A percentile compares a stretch with the other conserved stretches of the same genome.
Evolutionary conservation across 2,888 invertebrate species (phyloP).

Genomic region (Cheilosia grossa): DNA sequence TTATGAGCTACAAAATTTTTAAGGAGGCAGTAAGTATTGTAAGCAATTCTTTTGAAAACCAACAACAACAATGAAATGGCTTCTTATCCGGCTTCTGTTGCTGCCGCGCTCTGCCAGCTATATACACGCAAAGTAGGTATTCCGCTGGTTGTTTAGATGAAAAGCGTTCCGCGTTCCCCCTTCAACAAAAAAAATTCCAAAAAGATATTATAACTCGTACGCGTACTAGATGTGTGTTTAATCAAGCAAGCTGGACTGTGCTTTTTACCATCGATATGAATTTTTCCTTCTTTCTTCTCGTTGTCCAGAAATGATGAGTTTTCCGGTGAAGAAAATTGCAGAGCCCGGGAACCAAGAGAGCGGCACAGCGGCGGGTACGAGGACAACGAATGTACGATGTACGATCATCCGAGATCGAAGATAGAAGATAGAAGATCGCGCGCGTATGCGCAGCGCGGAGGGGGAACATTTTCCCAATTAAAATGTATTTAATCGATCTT

Average conservation of each 20-base stretch:
- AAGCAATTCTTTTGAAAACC: conserved; percentile 66
- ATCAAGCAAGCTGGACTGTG: conserved; percentile 50
- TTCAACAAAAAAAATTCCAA: background rate
- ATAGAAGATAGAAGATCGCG: background rate
- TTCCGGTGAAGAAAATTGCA: conserved; percentile 52
- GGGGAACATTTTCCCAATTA: conserved; percentile 41
- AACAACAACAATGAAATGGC: conserved; percentile 59
- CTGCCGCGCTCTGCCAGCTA: conserved; percentile 7
- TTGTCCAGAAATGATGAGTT: conserved; percentile 64
- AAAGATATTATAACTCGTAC: conserved; percentile 34
- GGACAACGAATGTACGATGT: conserved; percentile 4
- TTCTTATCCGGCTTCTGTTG: conserved; percentile 46
- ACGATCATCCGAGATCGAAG: background rate
- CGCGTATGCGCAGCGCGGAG: conserved; percentile 9
- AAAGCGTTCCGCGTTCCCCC: conserved; percentile 7
- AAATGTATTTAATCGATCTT: conserved; percentile 62
- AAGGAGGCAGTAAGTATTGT: conserved; percentile 75
- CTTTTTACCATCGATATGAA: conserved; percentile 56
- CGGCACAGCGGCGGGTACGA: background rate
- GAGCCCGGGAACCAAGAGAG: background rate
- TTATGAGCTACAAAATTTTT: conserved; percentile 80
- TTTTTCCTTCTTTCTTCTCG: conserved; percentile 49
- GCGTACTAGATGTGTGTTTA: conserved; percentile 9
- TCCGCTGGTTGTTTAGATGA: conserved; percentile 51
- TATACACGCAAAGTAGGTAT: conserved; percentile 19